Conservation (phyloP, 2,888 invertebrate genomes). For the Adelphocoris suturalis region DNA sequence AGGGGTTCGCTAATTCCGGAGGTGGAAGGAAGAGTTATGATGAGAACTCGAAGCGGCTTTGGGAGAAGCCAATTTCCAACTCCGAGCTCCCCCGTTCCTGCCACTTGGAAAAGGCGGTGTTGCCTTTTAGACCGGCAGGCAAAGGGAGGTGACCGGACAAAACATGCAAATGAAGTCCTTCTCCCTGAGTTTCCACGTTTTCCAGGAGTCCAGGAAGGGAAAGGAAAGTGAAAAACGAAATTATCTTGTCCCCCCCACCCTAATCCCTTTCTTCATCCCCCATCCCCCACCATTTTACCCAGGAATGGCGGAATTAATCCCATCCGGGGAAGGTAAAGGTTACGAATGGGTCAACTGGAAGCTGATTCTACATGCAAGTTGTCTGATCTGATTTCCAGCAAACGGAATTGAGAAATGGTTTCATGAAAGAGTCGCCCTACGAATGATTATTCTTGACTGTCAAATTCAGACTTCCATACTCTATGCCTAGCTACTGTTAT, state of each 20-base stretch:
- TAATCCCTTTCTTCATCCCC: slow-evolving; percentile 36
- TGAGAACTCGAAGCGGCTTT: slow-evolving; percentile 8
- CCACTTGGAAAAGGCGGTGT: background rate
- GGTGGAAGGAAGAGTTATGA: slow-evolving; percentile 37
- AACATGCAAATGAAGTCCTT: slow-evolving; percentile 64
- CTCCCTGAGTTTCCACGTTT: slow-evolving; percentile 10
- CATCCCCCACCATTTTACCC: background rate
- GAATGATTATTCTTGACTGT: too few relatives aligned
- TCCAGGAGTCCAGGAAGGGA: background rate
- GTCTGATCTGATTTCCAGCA: background rate
- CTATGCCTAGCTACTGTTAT: too few relatives aligned
- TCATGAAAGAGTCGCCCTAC: too few relatives aligned
- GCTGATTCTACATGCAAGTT: background rate
- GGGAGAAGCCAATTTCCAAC: slow-evolving; percentile 44
- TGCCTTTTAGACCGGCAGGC: slow-evolving; percentile 12
- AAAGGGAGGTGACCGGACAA: slow-evolving; percentile 27
- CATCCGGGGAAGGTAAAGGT: background rate
- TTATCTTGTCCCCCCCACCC: slow-evolving; percentile 13
- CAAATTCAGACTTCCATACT: too few relatives aligned
- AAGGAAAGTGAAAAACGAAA: slow-evolving; percentile 60
- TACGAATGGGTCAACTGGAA: slow-evolving; percentile 10
- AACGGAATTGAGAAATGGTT: background rate
- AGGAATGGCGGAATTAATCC: background rate
- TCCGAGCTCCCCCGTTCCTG: background rate
- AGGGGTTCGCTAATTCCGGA: background rate